Percentiles rank a stretch among this genome's conserved stretches.
These are phyloP conservation scores for Macropus fuliginosus DNA, from an alignment of 2,797 vertebrate species.

Conservation along the genomic window DNA sequence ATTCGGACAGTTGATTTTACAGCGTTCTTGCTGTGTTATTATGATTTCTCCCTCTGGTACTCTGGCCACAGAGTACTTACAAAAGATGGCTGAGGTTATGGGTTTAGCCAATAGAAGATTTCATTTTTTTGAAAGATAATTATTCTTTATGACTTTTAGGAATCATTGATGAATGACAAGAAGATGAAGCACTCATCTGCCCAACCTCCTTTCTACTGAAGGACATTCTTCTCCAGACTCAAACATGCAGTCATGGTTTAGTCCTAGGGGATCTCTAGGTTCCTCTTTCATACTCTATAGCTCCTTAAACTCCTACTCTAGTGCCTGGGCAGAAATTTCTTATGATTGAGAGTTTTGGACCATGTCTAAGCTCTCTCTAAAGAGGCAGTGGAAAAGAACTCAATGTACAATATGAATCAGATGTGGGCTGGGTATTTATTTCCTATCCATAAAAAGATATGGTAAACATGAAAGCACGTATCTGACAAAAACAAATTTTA, in stretches of 20 bases:
- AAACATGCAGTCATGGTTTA: neutral
- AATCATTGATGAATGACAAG: neutral
- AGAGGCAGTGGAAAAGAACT: neutral
- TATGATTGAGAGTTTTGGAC: neutral
- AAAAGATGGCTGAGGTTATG: neutral
- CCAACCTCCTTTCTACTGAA: neutral
- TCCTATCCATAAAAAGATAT: neutral
- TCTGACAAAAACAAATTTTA: neutral
- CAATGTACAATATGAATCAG: neutral
- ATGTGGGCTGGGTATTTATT: neutral
- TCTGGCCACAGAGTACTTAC: neutral
- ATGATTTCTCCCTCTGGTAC: neutral
- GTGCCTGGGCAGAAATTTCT: neutral
- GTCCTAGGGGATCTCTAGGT: neutral
- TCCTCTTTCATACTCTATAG: neutral
- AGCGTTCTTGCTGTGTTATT: neutral
- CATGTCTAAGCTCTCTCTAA: neutral
- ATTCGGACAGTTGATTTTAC: neutral
- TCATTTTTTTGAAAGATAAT: neutral
- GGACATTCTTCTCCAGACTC: neutral
- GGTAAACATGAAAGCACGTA: neutral
- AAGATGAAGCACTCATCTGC: neutral
- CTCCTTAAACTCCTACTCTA: neutral
- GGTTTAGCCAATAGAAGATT: neutral
- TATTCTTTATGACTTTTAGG: neutral